Evolutionary conservation across 1,140 invertebrate genomes (phyloP), one percentile per base, ranked within the genome.

Genomic region (Zaprionus ornatus): DNA sequence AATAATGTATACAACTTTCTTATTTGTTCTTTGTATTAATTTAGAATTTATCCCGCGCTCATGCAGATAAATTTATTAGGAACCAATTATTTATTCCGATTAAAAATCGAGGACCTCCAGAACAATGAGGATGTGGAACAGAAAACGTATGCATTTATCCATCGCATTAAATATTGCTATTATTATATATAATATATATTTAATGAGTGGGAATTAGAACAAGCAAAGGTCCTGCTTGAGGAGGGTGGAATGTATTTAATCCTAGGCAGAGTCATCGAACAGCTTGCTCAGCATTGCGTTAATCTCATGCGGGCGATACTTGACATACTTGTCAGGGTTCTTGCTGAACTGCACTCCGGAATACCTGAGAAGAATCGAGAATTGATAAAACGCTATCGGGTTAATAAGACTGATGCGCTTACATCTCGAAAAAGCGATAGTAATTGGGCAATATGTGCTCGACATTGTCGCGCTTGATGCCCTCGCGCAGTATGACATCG

Each of bases 301-400:
- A 0, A 98, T 95, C 93, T 98, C 96, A 76, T 97, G 95, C 9
- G 97, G 97, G 32, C 95, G 96, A 91, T 98, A 98, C 93, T 98
- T 98, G 29, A 99, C 95, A 93, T 99, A 99, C 93, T 99, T 99
- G 60, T 97, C 96, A 1, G 95, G 95, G 93, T 99, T 98, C 93
- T 99, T 99, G 9, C 97, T 97, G 92, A 99, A 99, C 19, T 95
- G 95, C 27, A 96, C 93, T 23, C 92, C 90, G 4, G 94, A 93
- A 93, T 96, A 97, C 81, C 95, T 96, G 73, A 32, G 9, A 32
- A 92, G 91, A 55, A n/a, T 21, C 0, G 6, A 45, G 40, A 1
- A 45, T 17, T 32, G 42, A 23, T 35, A 9, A 5, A 65, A 3
- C 21, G 15, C 0, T 37, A 21, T 12, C 1, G 12, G 7, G 17